Evolutionary conservation across 2,113 vertebrate species (phyloP), one percentile per base, ranked within the genome.

Genomic region (Periophthalmodon schlosseri): DNA sequence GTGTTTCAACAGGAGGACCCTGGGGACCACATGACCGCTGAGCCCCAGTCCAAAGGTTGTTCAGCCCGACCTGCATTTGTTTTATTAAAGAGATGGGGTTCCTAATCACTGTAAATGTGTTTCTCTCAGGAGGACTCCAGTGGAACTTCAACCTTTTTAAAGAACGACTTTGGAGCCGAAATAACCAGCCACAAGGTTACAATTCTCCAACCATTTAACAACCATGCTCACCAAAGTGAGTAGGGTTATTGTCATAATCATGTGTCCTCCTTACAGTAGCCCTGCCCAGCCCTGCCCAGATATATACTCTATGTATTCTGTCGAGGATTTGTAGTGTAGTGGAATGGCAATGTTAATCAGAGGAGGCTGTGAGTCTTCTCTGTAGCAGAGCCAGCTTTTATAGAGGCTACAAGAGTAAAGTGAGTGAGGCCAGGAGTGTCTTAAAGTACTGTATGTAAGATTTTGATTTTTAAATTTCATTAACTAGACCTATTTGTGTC

Each of bases 1-100:
- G 64, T 44, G 39, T 66, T 66, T 46, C 36, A 46, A 36, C 36
- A 66, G 36, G 64, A 66, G 21, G 64, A 66, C 20, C 64, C 64
- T 14, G 64, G 20, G 34, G 21, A 12, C 20, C 34, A 46, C 20
- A 46, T 46, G 64, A 34, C 6, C 2, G 0, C 28, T 18, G 6
- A 18, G 28, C 14, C 14, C 15, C 60, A 9, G 28, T 5, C 15
- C 28, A 63, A 33, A 63, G 60, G 60, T 63, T 34, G 5, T 13
- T 34, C 16, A 63, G 15, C 24, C 14, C 0, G 24, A 34, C 24
- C 15, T 16, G 60, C 5, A 1, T 63, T 34, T 0, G 2, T 8
- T 18, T 7, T 33, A 33, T 34, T 12, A 24, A 14, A 24, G 21
- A 12, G 2, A 21, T 15, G 57, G 24, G 9, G 57, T 14, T 28